Base-by-base conservation (phyloP, 2,888 invertebrate species). In the Cantharis lateralis region DNA sequence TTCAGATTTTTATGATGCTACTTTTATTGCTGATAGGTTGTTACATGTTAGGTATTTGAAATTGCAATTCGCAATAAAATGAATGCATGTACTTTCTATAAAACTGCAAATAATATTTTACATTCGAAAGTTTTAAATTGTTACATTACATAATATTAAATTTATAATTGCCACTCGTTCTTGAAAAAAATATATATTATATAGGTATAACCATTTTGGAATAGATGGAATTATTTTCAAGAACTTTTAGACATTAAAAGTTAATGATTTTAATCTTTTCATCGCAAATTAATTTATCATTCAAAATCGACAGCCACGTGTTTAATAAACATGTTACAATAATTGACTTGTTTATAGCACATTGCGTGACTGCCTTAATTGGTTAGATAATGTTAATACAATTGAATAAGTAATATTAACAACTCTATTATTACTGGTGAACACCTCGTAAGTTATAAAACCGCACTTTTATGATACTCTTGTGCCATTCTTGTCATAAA, bases 341-440 rank as follows among this genome's bases (percentile, higher is more conserved):
- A 66, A 66, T 66, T 66, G 64, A 66, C 18, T 66, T 66, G 64
- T 66, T 66, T 66, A 20, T 16, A 15, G 18, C n/a, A 66, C 18
- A 18, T 20, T 20, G 64, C 64, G 64, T 66, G 64, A 66, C 64
- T 66, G 64, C 64, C n/a, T 66, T 24, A 66, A 66, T 66, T 66
- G 16, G 20, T 66, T 66, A n/a, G 18, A 63, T 66, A 66, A 66
- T 66, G 64, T 48, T 48, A 48, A 48, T 48, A 48, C 48, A 48
- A 48, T 48, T 48, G 48, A 48, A 48, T 48, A 48, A 48, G 48
- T 48, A 48, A 48, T 48, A 48, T 48, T 48, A 48, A 48, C 48
- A 48, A 48, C 48, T 48, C 48, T n/a, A 48, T 48, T 48, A 48
- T 48, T 48, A 48, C 48, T 48, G 48, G 48, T 48, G 48, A 48